Base-by-base conservation (phyloP, 2,113 vertebrate genomes). In the Pseudorasbora parva region DNA sequence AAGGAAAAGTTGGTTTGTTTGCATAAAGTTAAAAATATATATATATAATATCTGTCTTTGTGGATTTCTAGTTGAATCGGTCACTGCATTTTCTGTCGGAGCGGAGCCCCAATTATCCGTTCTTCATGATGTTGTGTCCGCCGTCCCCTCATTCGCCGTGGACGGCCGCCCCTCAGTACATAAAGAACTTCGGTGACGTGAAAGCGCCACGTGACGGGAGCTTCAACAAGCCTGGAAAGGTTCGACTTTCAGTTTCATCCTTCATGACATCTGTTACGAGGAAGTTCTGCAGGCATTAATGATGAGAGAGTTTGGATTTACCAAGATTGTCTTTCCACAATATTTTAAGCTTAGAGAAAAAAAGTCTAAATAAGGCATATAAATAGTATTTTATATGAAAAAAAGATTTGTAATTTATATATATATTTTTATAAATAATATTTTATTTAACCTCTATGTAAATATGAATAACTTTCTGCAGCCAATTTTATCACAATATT, bases 161-260 rank as follows among this genome's bases (percentile, higher is more conserved):
- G 94, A 93, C 90, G 1, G 87, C 93, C 0, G 95, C 95, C 0
- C 94, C 95, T 12, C 91, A 93, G 66, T 93, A 95, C 86, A 89
- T 92, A 87, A 89, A 93, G 0, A 30, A 85, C 79, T 95, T 93
- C 54, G 7, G 0, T 3, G 78, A 92, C 3, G 77, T 93, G 1
- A 91, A 93, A 62, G 95, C 95, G 0, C 95, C 95, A n/a, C 93
- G 94, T 11, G 91, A 93, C 9, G 94, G 94, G 9, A 95, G 94
- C 88, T 95, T 95, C 11, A 88, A 95, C 91, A 91, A 94, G 74
- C 88, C 90, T 0, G 94, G 90, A 37, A 93, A 92, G 91, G 94
- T 95, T 47, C 14, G 41, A 11, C 37, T 57, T 30, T 19, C 33
- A 14, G 10, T 45, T 23, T 74, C 3, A 56, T 66, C 5, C 47